phyloP scores from a whole-genome alignment of 2,113 vertebrate genomes.

The Empidonax alnorum region DNA sequence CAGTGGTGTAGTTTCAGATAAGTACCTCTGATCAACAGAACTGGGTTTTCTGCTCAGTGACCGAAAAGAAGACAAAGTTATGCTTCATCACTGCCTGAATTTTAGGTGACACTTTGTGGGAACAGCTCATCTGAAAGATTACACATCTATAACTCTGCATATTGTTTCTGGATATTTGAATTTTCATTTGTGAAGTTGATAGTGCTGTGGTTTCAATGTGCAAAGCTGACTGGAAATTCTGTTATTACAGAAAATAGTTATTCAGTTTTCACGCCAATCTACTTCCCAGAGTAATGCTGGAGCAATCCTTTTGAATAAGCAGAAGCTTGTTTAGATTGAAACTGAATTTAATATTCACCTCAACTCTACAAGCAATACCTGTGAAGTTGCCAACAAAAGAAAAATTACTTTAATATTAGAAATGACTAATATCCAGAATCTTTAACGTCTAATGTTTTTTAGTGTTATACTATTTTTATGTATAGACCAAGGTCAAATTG shows the following conservation, averaged over 20 bases:
- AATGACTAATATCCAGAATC: not conserved
- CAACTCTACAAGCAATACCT: not conserved
- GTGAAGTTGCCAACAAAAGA: not conserved
- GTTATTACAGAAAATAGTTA: not conserved
- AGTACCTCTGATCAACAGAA: not conserved
- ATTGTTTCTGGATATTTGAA: constrained; percentile 1
- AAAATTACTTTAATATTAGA: not conserved
- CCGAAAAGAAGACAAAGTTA: not conserved
- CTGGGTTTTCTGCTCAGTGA: not conserved
- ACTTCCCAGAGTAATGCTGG: not conserved
- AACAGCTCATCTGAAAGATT: not conserved
- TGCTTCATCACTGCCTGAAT: not conserved
- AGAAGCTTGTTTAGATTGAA: not conserved
- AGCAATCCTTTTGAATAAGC: not conserved
- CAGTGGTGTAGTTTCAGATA: not conserved
- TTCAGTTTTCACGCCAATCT: not conserved
- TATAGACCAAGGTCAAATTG: not conserved
- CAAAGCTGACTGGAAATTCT: not conserved
- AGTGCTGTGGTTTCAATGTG: not conserved
- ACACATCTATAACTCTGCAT: not conserved
- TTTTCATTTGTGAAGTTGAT: not conserved
- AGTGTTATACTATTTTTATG: not conserved
- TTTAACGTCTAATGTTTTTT: not conserved
- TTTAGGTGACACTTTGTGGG: not conserved
- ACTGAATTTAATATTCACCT: not conserved